Conservation (phyloP, 2,888 invertebrate genomes). For the Epiblema foenella region DNA sequence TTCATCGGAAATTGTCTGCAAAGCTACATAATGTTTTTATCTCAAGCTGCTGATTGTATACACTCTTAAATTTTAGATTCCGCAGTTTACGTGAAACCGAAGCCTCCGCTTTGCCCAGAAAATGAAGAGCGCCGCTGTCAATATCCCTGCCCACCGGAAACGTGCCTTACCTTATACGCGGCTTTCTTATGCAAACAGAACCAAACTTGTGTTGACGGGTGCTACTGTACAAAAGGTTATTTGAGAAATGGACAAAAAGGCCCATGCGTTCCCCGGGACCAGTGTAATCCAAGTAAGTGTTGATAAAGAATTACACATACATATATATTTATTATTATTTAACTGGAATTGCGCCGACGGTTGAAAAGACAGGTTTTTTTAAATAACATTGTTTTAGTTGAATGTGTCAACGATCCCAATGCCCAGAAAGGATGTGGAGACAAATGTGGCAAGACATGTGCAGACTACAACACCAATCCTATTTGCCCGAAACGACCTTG, state of each 20-base stretch:
- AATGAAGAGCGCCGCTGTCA: slow-evolving; percentile 29
- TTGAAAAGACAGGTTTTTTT: no score
- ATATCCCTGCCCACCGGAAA: slow-evolving; percentile 26
- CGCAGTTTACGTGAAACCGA: slow-evolving; percentile 6
- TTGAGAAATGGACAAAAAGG: slow-evolving; percentile 20
- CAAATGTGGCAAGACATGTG: slow-evolving; percentile 29
- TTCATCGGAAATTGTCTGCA: no score
- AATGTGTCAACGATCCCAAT: slow-evolving; percentile 31
- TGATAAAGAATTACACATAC: not conserved
- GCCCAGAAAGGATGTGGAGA: slow-evolving; percentile 30
- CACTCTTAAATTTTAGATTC: not conserved
- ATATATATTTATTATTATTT: no score
- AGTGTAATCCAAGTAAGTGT: slow-evolving; percentile 35
- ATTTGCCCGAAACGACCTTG: slow-evolving; percentile 23
- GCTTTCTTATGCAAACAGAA: slow-evolving; percentile 12
- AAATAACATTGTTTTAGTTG: slow-evolving; percentile 8
- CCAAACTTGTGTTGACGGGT: slow-evolving; percentile 38
- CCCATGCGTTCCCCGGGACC: slow-evolving; percentile 29
- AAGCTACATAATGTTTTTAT: not conserved
- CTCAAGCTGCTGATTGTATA: no score
- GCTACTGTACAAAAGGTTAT: slow-evolving; percentile 35
- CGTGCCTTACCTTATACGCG: slow-evolving; percentile 19
- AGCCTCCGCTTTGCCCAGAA: slow-evolving; percentile 10
- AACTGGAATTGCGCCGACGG: no score
- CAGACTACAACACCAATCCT: slow-evolving; percentile 20